Base-by-base conservation (phyloP, 2,113 vertebrate genomes). In the Nibea coibor region DNA sequence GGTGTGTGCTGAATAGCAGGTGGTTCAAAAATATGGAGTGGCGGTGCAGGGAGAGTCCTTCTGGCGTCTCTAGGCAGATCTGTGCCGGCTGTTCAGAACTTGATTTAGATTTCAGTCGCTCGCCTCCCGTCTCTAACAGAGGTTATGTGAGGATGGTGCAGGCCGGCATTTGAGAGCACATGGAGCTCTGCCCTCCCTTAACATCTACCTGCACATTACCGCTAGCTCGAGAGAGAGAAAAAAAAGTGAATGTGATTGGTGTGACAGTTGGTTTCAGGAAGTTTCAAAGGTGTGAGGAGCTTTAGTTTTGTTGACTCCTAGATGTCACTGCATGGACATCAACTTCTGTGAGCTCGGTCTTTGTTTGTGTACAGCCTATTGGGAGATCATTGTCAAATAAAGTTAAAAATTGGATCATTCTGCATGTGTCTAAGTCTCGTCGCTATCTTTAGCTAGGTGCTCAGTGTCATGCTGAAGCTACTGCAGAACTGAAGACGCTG, bases 91-190 rank as follows among this genome's bases (percentile, higher is more conserved):
- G 71, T 66, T 54, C 26, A 35, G 47, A 68, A 62, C 19, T 66
- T 66, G 19, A 75, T 80, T 72, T 50, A 45, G 43, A 45, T 62
- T 68, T 72, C 35, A 61, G 47, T 67, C 31, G 68, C 62, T 26
- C 22, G 47, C 24, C 50, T 74, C 63, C 48, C 45, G 7, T 65
- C 62, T 67, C 64, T 26, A 58, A 73, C 72, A 61, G 73, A 66
- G 53, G 57, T 75, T 81, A 73, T 75, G 0, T 64, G 43, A 78
- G 61, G 75, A 78, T 39, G 54, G 11, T 65, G 51, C 48, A 75
- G 58, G 35, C 39, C 10, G 31, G 56, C 56, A 45, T 56, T 35
- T 43, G 39, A 72, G 53, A 62, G 65, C 43, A 56, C 39, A 64
- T 24, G 14, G 26, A 68, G 12, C 35, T 28, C 10, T n/a, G 59